Percentiles rank a stretch among this genome's conserved stretches.
phyloP scores from a whole-genome alignment of 2,888 invertebrate genomes.

The Pyrocoelia pectoralis region DNA sequence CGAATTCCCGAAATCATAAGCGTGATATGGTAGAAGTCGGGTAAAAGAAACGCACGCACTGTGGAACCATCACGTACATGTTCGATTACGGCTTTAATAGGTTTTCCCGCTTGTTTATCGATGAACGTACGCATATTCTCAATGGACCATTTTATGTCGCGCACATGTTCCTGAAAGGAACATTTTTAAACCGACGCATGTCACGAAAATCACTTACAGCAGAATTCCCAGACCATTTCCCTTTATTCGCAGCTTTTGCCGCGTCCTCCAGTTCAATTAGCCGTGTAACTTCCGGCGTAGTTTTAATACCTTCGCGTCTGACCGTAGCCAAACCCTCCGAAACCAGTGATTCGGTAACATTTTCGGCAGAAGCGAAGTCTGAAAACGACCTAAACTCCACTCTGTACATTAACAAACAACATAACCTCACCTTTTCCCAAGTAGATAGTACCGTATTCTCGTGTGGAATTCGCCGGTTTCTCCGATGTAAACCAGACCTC shows the following conservation, averaged over 20 bases:
- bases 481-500: conserved; percentile 87
- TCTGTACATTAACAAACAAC: too few relatives aligned
- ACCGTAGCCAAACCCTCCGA: conserved; percentile 91
- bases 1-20: conserved; percentile 95
- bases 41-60: conserved; percentile 88
- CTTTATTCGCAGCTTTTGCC: conserved; percentile 88
- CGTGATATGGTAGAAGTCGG: conserved; percentile 90
- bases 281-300: conserved; percentile 71
- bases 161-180: conserved; percentile 71
- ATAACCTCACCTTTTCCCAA: conserved; percentile 74
- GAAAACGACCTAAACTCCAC: too few relatives aligned
- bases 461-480: conserved; percentile 81
- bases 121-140: conserved; percentile 82
- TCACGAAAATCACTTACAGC: conserved; percentile 40
- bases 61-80: conserved; percentile 98
- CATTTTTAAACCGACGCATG: conserved; percentile 12
- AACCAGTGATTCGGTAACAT: conserved; percentile 87
- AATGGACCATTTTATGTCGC: conserved; percentile 88
- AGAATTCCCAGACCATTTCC: conserved; percentile 70
- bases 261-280: conserved; percentile 88
- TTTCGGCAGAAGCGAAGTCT: conserved; percentile 77
- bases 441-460: conserved; percentile 89
- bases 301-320: conserved; percentile 69
- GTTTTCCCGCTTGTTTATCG: conserved; percentile 85
- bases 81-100: conserved; percentile 92